phyloP scores from a whole-genome alignment of 2,888 invertebrate genomes.

The Platypus cylindrus region DNA sequence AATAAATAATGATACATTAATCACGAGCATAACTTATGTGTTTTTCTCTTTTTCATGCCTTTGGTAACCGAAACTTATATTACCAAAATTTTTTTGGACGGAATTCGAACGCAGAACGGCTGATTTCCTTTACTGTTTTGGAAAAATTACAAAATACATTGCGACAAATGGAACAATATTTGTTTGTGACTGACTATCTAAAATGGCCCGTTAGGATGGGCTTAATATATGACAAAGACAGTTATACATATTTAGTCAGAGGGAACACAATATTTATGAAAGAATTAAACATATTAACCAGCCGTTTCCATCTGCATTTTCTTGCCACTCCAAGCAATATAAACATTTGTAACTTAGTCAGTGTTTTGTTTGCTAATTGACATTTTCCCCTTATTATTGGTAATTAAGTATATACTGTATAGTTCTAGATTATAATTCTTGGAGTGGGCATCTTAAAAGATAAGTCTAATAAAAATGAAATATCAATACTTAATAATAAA shows the following conservation, averaged over 20 bases:
- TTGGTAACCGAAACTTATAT: too few species aligned
- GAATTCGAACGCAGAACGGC: constrained; percentile 35
- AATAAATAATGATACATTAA: constrained; percentile 5
- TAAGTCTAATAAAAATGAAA: constrained; percentile 25
- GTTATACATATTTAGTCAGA: too few species aligned
- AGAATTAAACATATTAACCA: too few species aligned
- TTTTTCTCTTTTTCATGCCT: constrained; percentile 24
- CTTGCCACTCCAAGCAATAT: constrained; percentile 8
- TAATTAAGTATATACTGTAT: constrained; percentile 2
- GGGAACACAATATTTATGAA: too few species aligned
- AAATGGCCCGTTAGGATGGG: too few species aligned
- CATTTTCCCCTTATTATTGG: constrained; percentile 5
- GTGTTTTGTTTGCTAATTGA: constrained; percentile 8
- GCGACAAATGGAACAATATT: too few species aligned
- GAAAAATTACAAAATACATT: too few species aligned
- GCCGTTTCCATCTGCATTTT: constrained; percentile 12
- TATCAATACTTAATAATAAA: constrained; percentile 30
- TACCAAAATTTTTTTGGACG: constrained; percentile 37
- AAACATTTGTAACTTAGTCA: too few species aligned
- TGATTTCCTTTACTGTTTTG: constrained; percentile 5
- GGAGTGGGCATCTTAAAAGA: constrained; percentile 13
- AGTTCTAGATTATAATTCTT: constrained; percentile 14
- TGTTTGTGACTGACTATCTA: too few species aligned
- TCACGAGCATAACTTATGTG: too few species aligned
- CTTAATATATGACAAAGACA: too few species aligned